Conservation (phyloP, 2,888 invertebrate genomes). For the Synanthedon vespiformis region DNA sequence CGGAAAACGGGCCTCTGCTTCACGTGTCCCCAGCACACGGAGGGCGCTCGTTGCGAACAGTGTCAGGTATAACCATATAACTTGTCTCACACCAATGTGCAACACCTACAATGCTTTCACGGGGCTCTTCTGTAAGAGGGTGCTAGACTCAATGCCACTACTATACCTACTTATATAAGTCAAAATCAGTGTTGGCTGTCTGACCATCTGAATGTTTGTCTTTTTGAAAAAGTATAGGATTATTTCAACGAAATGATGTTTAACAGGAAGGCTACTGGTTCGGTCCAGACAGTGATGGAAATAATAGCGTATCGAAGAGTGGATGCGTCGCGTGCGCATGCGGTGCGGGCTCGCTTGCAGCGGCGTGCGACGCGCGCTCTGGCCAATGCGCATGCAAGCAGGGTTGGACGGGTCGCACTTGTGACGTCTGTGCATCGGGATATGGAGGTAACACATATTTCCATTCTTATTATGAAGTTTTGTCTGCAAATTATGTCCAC, state of each 20-base stretch:
- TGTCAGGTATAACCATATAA: slow-evolving; percentile 38
- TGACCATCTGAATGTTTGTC: too few species aligned
- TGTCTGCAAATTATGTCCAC: too few species aligned
- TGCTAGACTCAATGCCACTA: background rate
- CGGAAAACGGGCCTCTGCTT: slow-evolving; percentile 86
- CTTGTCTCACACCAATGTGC: background rate
- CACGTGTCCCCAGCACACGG: slow-evolving; percentile 77
- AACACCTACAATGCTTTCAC: too few species aligned
- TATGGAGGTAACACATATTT: slow-evolving; percentile 29
- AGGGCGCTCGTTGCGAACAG: slow-evolving; percentile 77
- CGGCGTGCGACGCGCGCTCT: slow-evolving; percentile 76
- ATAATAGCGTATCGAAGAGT: slow-evolving; percentile 48
- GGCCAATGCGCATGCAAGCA: slow-evolving; percentile 83
- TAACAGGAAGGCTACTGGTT: slow-evolving; percentile 59
- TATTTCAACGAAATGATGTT: too few species aligned
- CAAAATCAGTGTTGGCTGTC: too few species aligned
- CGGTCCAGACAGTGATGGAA: slow-evolving; percentile 33
- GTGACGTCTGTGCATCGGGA: slow-evolving; percentile 72
- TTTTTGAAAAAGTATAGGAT: too few species aligned
- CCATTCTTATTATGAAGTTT: background rate
- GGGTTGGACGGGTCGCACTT: slow-evolving; percentile 79
- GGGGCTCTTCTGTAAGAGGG: too few species aligned
- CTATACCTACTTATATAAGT: too few species aligned
- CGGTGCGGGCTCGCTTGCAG: slow-evolving; percentile 77
- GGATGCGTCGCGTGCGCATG: slow-evolving; percentile 82